Percentiles rank a stretch among this genome's conserved stretches.
phyloP scores from a whole-genome alignment of 2,797 vertebrate genomes.

The Pogonophryne albipinna region DNA sequence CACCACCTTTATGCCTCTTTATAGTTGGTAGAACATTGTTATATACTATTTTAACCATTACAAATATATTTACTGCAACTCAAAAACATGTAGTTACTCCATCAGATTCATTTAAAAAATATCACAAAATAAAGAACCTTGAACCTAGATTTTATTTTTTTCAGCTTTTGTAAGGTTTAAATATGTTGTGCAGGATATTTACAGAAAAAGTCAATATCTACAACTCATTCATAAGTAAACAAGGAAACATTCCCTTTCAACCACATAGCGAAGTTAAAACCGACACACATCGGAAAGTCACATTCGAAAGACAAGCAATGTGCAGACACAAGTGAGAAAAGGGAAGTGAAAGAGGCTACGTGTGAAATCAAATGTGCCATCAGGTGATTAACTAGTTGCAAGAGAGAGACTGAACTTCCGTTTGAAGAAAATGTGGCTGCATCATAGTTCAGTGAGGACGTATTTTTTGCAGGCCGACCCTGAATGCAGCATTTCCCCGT shows the following conservation, averaged over 20 bases:
- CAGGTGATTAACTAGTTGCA: no score
- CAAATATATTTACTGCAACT: not conserved
- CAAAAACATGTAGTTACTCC: not conserved
- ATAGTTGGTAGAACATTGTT: not conserved
- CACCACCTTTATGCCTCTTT: not conserved
- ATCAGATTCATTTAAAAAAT: no score
- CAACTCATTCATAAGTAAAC: constrained; percentile 25
- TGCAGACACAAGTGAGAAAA: constrained; percentile 48
- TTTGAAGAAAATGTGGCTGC: constrained; percentile 1
- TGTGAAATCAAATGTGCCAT: not conserved
- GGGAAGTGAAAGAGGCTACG: constrained; percentile 53
- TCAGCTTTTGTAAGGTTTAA: not conserved
- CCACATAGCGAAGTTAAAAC: not conserved
- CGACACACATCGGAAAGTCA: not conserved
- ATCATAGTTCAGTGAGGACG: not conserved
- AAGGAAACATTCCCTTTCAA: constrained; percentile 25
- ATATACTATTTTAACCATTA: no score
- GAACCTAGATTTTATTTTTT: no score
- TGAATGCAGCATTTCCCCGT: no score
- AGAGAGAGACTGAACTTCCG: not conserved
- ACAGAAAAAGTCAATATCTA: not conserved
- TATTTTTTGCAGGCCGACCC: no score
- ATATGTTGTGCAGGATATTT: not conserved
- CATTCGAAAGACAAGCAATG: not conserved
- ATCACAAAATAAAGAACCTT: no score